Evolutionary conservation across 2,888 invertebrate species (phyloP), one percentile per base, ranked within the genome.

Genomic region (Fragum fragum): DNA sequence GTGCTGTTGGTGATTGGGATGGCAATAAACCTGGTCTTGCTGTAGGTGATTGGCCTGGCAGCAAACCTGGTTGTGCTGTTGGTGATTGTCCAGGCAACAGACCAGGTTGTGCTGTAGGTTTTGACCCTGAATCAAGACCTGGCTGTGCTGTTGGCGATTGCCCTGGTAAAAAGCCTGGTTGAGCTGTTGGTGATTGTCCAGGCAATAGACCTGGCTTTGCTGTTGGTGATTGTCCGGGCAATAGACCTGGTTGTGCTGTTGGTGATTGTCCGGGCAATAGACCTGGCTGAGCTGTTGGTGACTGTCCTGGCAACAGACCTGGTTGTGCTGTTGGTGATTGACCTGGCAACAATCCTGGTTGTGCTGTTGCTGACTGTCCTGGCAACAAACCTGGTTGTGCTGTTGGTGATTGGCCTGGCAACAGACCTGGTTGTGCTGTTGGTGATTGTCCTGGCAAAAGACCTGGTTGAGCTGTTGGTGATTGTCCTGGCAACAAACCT

Each of bases 221-320:
- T 47, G 81, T 77, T 80, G 82, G 80, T 52, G 76, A 66, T 29
- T 78, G 69, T 29, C 83, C 82, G 53, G 76, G 66, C 3, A 57
- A 23, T 29, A 77, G 61, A 21, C 76, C 72, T 74, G 83, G 84
- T 63, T 78, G 69, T 42, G 84, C 81, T 66, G 82, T 63, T 70
- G 75, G 66, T 55, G 57, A 47, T 26, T 52, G 32, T 52, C 76
- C 76, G 7, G 69, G 36, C 26, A 39, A 66, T 3, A 52, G 11
- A 18, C 70, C 63, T 78, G 83, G 78, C n/a, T 78, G 73, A 16
- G 81, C 61, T 57, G 87, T 81, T 71, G 86, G 85, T 70, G 83
- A 47, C 14, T 73, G 72, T 1, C 82, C 85, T 57, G 76, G 63
- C n/a, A 59, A 36, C 6, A 63, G 39, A 42, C 73, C 59, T 66